Evolutionary conservation across 2,888 invertebrate species (phyloP).

Genomic region (Polydesmus complanatus): DNA sequence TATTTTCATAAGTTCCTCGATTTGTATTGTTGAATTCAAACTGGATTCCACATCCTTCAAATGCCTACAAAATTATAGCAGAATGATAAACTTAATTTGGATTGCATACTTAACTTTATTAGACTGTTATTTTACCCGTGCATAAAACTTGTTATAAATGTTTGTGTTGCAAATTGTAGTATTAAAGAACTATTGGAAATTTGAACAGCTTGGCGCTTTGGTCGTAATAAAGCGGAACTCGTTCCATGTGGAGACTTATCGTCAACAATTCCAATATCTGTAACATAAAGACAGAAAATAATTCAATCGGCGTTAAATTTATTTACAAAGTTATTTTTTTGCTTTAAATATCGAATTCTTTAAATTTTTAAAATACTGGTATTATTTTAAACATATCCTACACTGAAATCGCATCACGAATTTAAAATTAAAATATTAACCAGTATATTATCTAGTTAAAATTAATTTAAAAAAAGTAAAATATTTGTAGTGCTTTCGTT

Average conservation of each 20-base stretch:
- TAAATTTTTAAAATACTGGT: no score
- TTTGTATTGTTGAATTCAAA: conserved; percentile 24
- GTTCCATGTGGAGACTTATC: conserved; percentile 68
- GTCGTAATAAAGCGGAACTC: conserved; percentile 79
- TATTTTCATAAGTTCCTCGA: conserved; percentile 33
- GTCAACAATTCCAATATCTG: conserved; percentile 15
- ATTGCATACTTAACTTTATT: not conserved
- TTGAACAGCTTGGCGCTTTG: conserved; percentile 65
- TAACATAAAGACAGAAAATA: no score
- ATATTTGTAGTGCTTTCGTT: not conserved
- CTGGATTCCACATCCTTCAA: conserved; percentile 24
- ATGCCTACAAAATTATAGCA: conserved; percentile 15
- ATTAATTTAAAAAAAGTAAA: no score
- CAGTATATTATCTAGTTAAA: no score
- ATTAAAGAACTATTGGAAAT: conserved; percentile 74
- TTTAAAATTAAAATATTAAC: no score
- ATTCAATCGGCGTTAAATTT: no score
- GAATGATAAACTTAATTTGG: not conserved
- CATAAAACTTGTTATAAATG: conserved; percentile 54
- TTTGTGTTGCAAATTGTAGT: conserved; percentile 72
- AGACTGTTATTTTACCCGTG: conserved; percentile 41
- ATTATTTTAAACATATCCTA: no score
- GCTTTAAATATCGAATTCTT: no score
- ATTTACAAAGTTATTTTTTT: no score
- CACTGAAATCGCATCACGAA: no score